These are phyloP conservation scores for Hybognathus amarus DNA, from an alignment of 2,797 vertebrate species.

Conservation along the genomic window DNA sequence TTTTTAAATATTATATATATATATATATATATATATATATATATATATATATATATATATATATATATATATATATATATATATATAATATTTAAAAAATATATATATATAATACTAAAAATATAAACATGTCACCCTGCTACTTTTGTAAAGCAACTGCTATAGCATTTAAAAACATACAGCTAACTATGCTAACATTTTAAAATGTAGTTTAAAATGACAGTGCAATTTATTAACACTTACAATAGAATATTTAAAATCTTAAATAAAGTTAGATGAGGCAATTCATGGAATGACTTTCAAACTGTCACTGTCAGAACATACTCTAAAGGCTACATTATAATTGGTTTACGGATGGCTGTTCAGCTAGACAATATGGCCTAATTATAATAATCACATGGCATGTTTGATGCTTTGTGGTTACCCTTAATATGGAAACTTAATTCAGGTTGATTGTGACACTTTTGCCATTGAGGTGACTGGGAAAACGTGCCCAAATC, in stretches of 20 bases:
- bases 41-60: too few species aligned
- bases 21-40: too few species aligned
- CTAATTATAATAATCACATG: not conserved
- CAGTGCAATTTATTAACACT: not conserved
- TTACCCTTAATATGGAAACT: too few species aligned
- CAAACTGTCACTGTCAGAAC: not conserved
- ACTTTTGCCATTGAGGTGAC: too few species aligned
- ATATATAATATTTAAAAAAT: too few species aligned
- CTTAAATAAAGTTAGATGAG: not conserved
- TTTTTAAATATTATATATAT: too few species aligned
- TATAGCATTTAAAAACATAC: not conserved
- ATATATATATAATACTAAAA: too few species aligned
- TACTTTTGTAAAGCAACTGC: not conserved
- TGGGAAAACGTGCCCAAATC: too few species aligned
- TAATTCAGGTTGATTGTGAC: too few species aligned
- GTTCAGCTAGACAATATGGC: not conserved
- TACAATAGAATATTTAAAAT: not conserved
- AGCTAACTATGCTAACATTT: not conserved
- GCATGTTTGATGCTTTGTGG: too few species aligned
- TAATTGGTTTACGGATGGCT: not conserved
- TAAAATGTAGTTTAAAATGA: not conserved
- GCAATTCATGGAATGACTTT: not conserved
- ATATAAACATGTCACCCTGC: not conserved
- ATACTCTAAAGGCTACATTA: not conserved
- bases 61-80: too few species aligned